Evolutionary conservation across 2,797 vertebrate species (phyloP), one percentile per base, ranked within the genome.

Genomic region (Muscicapa comitata): DNA sequence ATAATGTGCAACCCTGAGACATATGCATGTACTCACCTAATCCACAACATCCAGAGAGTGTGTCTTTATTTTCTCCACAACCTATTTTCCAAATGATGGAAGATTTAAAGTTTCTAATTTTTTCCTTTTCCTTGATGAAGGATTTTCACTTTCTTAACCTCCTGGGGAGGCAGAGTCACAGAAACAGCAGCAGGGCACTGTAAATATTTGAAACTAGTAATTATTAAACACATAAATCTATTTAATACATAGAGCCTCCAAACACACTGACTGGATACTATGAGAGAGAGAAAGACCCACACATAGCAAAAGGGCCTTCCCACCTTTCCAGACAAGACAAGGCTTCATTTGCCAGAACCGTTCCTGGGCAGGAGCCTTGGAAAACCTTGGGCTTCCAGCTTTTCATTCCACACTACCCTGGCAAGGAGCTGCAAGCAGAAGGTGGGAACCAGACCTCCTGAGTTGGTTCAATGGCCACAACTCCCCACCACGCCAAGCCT

Each of bases 211-310:
- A 96, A 96, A 96, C 78, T 80, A 88, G 63, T 95, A 92, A 96
- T 92, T 96, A 97, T 96, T 95, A 96, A 97, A 78, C 57, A 91
- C 84, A 96, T 97, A 96, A 94, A 96, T 97, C 94, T 88, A 58
- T 89, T 91, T 91, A 94, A 93, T 75, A 50, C 62, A 72, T 65
- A 80, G 25, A 93, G 58, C 50, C 15, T 76, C 61, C 65, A 87
- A 93, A 95, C 65, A 93, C 1, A 0, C 75, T 92, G 92, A 91
- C 53, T 94, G 42, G 86, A 47, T 77, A 94, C 90, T 57, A 53
- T 10, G 10, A 59, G 26, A 82, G 20, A 61, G 18, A 75, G 26
- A 82, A 23, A 61, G 18, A 75, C 62, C 29, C 1, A 1, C 65
- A 57, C 14, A 16, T 2, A 63, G 57, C 38, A 57, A 47, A 93